Evolutionary conservation across 2,113 vertebrate species (phyloP), one percentile per base, ranked within the genome.

Genomic region (Tylochromis polylepis): DNA sequence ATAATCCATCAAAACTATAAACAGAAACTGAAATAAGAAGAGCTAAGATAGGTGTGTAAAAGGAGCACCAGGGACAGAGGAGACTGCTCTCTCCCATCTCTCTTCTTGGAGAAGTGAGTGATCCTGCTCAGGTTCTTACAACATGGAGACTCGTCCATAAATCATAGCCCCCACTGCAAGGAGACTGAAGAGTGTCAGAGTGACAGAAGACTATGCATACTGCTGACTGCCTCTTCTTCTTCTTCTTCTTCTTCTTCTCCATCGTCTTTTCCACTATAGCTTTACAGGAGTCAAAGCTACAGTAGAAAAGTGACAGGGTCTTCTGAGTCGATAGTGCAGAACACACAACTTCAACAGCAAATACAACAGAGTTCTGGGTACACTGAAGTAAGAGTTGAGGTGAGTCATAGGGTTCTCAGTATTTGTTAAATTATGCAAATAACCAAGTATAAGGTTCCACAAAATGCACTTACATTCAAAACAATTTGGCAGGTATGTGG

Each of bases 21-120:
- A 95, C 92, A 95, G 92, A 93, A 94, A 95, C 92, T 94, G 94
- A 95, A 95, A 95, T 95, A 92, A 91, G 94, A 92, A 94, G 82
- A 92, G 89, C 88, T 89, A 65, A 92, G 89, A 95, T 89, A 93
- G 93, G 95, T 94, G 94, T 91, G 91, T 88, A 86, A 83, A 62
- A 84, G 94, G 88, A 94, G 90, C 93, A 88, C 87, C 72, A 77
- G 88, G 91, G 95, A 95, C 91, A 91, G 91, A 93, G 86, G 82
- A 89, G 88, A 62, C 24, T 85, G 86, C 87, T 81, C 91, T 65
- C 83, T 38, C 87, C 60, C 53, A 46, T 85, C 84, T 85, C 79
- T 91, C 82, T 78, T 85, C 81, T 81, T 70, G 86, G 83, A 87
- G 80, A 91, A 89, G 80, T 36, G 58, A 94, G 89, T 94, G 93